Evolutionary conservation across 2,113 vertebrate species (phyloP).

Genomic region (Notothenia rossii): DNA sequence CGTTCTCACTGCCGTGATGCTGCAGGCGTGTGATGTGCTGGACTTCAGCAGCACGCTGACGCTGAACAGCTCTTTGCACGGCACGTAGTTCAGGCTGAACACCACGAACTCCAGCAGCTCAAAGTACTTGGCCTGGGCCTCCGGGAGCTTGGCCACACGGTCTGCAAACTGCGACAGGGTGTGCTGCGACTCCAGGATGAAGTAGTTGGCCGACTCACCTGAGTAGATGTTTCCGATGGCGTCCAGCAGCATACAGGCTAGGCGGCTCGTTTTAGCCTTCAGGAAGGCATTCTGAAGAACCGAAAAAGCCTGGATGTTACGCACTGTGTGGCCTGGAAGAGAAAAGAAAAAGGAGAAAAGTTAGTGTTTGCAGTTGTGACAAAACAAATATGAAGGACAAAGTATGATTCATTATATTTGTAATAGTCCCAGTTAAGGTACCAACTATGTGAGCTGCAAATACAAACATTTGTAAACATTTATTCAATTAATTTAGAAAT

Average conservation of each 20-base stretch:
- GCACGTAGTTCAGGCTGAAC: constrained; percentile 97
- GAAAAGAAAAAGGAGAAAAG: constrained; percentile 15
- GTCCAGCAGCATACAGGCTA: constrained; percentile 94
- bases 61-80: constrained; percentile 98
- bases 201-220: constrained; percentile 96
- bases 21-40: constrained; percentile 92
- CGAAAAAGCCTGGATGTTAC: constrained; percentile 95
- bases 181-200: constrained; percentile 97
- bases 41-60: constrained; percentile 97
- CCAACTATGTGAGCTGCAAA: too few species aligned
- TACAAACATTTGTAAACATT: too few species aligned
- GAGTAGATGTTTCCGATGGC: constrained; percentile 95
- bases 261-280: constrained; percentile 91
- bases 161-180: constrained; percentile 96
- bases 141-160: constrained; percentile 91
- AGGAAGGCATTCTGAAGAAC: constrained; percentile 98
- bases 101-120: constrained; percentile 97
- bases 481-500: too few species aligned
- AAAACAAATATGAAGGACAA: too few species aligned
- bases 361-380: neutral
- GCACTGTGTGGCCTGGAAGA: constrained; percentile 91
- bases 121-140: constrained; percentile 96
- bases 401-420: too few species aligned
- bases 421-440: too few species aligned
- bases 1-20: constrained; percentile 91